Base-by-base conservation (phyloP, 2,888 invertebrate species). In the Cryptus viduatorius region DNA sequence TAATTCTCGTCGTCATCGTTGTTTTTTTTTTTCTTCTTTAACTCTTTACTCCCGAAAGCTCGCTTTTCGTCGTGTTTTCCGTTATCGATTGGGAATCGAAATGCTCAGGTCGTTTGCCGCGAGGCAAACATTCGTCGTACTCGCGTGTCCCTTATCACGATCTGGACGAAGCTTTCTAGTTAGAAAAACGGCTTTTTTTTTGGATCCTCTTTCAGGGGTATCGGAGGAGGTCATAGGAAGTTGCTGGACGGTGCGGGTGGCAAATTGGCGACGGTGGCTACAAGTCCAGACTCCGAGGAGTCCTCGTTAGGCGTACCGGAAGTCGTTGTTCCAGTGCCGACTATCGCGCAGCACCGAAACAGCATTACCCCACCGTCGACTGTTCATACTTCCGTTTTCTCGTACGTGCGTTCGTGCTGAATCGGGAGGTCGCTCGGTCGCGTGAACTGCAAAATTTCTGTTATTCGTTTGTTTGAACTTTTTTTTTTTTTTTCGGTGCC, bases 321-420 rank as follows among this genome's bases (percentile, higher is more conserved):
- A 86, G 88, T 88, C 65, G 88, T 85, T 79, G 87, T 86, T 87
- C 82, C 87, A 87, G 90, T 89, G 87, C 90, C 91, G 86, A 89
- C 91, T 82, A 90, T 88, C 88, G 89, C 90, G 89, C 93, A 94
- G 90, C 94, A 94, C 88, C 94, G 95, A 91, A 94, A 95, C 94
- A 95, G 95, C 94, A 94, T 94, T 92, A 94, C 94, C 92, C 93
- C 92, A 93, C 94, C 94, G 95, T 95, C 95, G 94, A 95, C 95
- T 94, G 95, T 95, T 93, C 91, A 92, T 90, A 90, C 92, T 91
- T 90, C 86, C 83, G 87, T 87, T 82, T 88, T 81, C 85, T 86
- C 86, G 82, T 83, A 83, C 83, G 82, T 84, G 68, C 75, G 64
- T 53, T 71, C 65, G 59, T 50, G 61, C 42, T 56, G 48, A 61